A percentile compares a stretch with the other conserved stretches of the same genome.
These are phyloP conservation scores for Neoscelio sp. DNA, from an alignment of 2,888 invertebrate species.

Conservation along the genomic window DNA sequence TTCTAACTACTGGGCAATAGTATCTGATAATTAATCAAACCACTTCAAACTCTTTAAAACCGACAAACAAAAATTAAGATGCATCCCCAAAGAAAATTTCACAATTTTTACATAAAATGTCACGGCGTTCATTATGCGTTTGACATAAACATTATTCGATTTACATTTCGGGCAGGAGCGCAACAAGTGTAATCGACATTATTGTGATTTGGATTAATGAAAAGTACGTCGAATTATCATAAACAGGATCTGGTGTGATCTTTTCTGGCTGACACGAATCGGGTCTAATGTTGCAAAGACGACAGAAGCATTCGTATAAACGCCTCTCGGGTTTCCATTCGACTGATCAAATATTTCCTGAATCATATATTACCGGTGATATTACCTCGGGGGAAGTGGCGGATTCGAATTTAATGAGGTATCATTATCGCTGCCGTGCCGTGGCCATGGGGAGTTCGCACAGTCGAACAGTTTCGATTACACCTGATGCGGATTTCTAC, in stretches of 20 bases:
- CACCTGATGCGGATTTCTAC: constrained; percentile 45
- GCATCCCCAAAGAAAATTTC: not conserved
- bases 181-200: constrained; percentile 27
- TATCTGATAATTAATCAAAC: too few relatives aligned
- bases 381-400: constrained; percentile 52
- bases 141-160: constrained; percentile 28
- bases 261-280: constrained; percentile 52
- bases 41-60: too few relatives aligned
- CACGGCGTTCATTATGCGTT: not conserved
- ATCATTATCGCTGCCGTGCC: constrained; percentile 55
- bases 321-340: constrained; percentile 54
- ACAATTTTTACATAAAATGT: not conserved
- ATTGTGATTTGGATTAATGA: constrained; percentile 41
- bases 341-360: constrained; percentile 60
- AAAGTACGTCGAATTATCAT: constrained; percentile 51
- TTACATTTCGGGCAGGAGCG: constrained; percentile 16
- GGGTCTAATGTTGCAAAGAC: constrained; percentile 49
- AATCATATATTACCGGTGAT: constrained; percentile 51
- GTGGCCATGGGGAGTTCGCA: constrained; percentile 51
- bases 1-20: too few relatives aligned
- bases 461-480: constrained; percentile 49
- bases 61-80: not conserved
- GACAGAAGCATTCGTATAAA: constrained; percentile 48
- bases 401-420: constrained; percentile 62
- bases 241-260: constrained; percentile 51